Conservation (phyloP, 2,888 invertebrate species). For the Drosophila nr. fundita region DNA sequence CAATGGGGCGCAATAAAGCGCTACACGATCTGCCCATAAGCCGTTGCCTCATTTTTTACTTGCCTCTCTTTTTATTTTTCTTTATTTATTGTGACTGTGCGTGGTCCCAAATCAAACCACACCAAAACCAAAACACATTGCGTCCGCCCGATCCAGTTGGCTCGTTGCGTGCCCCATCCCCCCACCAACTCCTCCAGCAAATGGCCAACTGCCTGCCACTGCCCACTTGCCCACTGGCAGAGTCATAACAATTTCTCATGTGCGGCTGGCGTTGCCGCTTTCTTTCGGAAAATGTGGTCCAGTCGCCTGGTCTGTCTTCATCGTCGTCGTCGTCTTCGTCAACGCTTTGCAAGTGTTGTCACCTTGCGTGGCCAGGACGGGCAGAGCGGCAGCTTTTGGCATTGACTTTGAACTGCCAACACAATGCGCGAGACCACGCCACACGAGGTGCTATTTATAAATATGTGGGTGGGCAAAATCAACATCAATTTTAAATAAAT, state of each 20-base stretch:
- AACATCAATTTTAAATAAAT: not conserved
- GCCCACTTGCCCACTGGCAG: conserved; percentile 24
- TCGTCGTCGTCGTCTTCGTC: conserved; percentile 22
- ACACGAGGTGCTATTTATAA: conserved; percentile 30
- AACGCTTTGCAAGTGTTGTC: conserved; percentile 48
- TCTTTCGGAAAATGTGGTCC: conserved; percentile 82
- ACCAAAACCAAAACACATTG: conserved; percentile 60
- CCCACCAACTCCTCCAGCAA: not conserved
- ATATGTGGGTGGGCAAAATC: not conserved
- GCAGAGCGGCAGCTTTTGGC: conserved; percentile 53
- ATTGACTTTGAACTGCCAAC: conserved; percentile 63
- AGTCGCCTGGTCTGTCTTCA: conserved; percentile 55
- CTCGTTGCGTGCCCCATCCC: not conserved
- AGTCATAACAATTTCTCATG: conserved; percentile 61
- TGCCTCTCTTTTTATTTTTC: conserved; percentile 6
- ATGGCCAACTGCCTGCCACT: conserved; percentile 22
- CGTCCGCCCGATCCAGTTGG: conserved; percentile 46
- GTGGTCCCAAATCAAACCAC: conserved; percentile 62
- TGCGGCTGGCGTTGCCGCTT: conserved; percentile 59
- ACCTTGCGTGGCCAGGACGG: conserved; percentile 42
- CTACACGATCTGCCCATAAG: conserved; percentile 66
- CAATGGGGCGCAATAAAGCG: conserved; percentile 58
- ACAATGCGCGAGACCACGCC: conserved; percentile 40
- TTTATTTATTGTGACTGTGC: conserved; percentile 29
- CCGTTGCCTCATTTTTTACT: conserved; percentile 36